phyloP scores from a whole-genome alignment of 2,797 vertebrate genomes.

The Fringilla coelebs region DNA sequence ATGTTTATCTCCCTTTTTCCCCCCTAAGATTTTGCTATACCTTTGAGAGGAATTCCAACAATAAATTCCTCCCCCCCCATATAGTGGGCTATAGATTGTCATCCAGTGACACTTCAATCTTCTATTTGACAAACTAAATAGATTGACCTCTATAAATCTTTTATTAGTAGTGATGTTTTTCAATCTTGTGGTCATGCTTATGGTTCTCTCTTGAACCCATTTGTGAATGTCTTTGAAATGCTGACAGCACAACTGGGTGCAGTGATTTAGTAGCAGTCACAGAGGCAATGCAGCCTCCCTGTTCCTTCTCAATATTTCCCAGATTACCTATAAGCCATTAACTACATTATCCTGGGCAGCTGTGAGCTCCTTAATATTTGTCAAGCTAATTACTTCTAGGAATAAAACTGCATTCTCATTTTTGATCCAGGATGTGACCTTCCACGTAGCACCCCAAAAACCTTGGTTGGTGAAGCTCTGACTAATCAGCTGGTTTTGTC shows the following conservation, averaged over 20 bases:
- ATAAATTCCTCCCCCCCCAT: neutral
- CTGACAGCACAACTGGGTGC: neutral
- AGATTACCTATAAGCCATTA: neutral
- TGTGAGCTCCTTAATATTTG: neutral
- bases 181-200: conserved; percentile 5
- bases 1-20: neutral
- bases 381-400: neutral
- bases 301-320: neutral
- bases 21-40: neutral
- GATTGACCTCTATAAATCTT: conserved; percentile 40
- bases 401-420: neutral
- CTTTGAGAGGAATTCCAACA: neutral
- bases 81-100: neutral
- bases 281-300: neutral
- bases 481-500: neutral
- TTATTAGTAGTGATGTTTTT: conserved; percentile 22
- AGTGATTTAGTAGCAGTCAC: conserved; percentile 35
- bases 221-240: conserved; percentile 39
- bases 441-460: neutral
- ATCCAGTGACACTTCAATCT: neutral
- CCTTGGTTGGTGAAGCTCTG: neutral
- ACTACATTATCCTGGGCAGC: neutral
- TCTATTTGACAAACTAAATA: conserved; percentile 17
- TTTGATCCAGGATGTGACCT: neutral
- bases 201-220: conserved; percentile 14